Evolutionary conservation across 1,140 invertebrate species (phyloP).

Genomic region (Olivierus martensii): DNA sequence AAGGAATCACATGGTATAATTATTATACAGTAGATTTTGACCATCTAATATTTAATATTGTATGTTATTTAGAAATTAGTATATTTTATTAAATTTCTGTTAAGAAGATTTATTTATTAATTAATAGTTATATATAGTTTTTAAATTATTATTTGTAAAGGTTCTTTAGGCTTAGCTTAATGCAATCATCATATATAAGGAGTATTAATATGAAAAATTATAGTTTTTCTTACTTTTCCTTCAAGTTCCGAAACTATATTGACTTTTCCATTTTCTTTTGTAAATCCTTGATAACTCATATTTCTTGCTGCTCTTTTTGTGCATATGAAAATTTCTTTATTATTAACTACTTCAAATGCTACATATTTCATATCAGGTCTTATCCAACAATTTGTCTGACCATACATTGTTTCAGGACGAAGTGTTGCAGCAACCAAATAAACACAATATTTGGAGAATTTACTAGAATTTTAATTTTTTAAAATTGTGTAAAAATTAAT

Average conservation of each 20-base stretch:
- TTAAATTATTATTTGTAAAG: too few relatives aligned
- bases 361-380: constrained; percentile 90
- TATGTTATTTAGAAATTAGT: too few relatives aligned
- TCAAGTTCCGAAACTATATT: constrained; percentile 49
- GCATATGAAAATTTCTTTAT: constrained; percentile 71
- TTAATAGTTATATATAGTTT: too few relatives aligned
- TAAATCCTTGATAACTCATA: constrained; percentile 92
- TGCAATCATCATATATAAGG: too few relatives aligned
- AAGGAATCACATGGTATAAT: too few relatives aligned
- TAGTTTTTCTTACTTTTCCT: constrained; percentile 44
- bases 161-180: too few relatives aligned
- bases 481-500: not conserved
- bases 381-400: constrained; percentile 98
- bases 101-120: too few relatives aligned
- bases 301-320: constrained; percentile 79
- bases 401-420: constrained; percentile 98
- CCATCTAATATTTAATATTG: too few relatives aligned
- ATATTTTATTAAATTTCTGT: too few relatives aligned
- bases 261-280: constrained; percentile 60
- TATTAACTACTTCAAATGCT: constrained; percentile 49
- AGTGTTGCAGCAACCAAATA: constrained; percentile 94
- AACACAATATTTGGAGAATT: constrained; percentile 42
- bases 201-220: too few relatives aligned
- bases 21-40: too few relatives aligned
- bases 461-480: constrained; percentile 28